phyloP scores from a whole-genome alignment of 2,113 vertebrate species.

The Calidris pugnax region DNA sequence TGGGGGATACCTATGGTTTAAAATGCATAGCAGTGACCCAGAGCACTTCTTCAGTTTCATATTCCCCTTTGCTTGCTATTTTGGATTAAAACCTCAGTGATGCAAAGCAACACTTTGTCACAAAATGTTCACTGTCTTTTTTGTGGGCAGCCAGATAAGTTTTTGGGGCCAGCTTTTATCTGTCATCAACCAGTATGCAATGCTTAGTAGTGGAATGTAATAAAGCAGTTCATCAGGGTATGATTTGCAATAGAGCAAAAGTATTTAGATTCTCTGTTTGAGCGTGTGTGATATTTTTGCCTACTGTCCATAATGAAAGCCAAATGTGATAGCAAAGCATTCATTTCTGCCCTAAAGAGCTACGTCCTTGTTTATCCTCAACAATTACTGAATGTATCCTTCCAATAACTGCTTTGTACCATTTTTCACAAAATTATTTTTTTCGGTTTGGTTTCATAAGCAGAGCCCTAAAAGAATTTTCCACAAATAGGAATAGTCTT shows the following conservation, averaged over 20 bases:
- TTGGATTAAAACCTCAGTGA: background rate
- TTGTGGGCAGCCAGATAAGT: background rate
- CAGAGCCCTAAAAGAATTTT: background rate
- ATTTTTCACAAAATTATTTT: background rate
- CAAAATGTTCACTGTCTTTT: background rate
- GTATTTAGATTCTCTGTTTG: background rate
- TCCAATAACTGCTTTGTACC: background rate
- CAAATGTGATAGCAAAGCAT: background rate
- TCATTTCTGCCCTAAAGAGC: background rate
- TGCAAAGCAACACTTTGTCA: background rate
- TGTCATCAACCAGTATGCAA: background rate
- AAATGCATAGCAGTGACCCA: background rate
- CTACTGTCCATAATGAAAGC: background rate
- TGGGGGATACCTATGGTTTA: background rate
- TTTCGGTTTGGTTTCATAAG: background rate
- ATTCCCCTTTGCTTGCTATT: background rate
- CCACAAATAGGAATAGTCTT: no score
- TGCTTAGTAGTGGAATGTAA: background rate
- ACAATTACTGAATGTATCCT: background rate
- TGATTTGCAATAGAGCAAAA: background rate
- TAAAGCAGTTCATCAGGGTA: constrained; percentile 3
- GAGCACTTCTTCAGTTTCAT: background rate
- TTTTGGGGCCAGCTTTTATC: background rate
- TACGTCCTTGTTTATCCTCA: background rate
- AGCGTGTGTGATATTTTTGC: background rate